These are phyloP conservation scores for Drepanosiphum platanoidis DNA, from an alignment of 2,888 invertebrate species.

Conservation along the genomic window DNA sequence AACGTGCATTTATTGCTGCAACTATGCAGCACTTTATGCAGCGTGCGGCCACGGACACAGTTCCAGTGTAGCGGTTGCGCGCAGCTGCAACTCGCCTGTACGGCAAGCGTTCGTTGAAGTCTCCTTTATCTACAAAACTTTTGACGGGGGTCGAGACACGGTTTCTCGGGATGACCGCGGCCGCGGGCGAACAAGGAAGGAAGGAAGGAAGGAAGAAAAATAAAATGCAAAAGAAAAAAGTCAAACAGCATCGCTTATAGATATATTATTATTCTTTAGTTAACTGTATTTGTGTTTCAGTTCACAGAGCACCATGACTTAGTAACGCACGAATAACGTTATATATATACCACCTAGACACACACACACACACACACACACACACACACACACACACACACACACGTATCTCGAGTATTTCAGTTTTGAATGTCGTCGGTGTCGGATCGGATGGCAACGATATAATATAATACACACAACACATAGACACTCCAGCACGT, in stretches of 20 bases:
- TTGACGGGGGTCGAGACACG: background rate
- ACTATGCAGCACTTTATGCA: no score
- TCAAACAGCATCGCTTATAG: background rate
- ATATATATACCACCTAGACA: background rate
- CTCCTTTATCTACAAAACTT: background rate
- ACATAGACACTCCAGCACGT: background rate
- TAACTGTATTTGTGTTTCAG: conserved; percentile 60
- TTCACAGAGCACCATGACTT: conserved; percentile 54
- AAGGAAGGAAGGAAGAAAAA: background rate
- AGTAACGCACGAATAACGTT: conserved; percentile 56
- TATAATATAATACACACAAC: background rate
- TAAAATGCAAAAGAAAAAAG: background rate
- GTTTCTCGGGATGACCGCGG: background rate
- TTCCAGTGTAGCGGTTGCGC: background rate
- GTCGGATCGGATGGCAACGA: conserved; percentile 35
- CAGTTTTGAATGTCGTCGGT: conserved; percentile 41
- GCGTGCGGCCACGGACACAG: background rate
- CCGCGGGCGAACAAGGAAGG: background rate
- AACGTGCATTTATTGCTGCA: background rate
- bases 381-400: background rate
- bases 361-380: no score
- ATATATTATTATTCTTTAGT: conserved; percentile 23
- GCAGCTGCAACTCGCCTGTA: background rate
- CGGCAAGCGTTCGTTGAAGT: background rate
- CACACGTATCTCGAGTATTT: background rate